Evolutionary conservation across 2,888 invertebrate genomes (phyloP), one percentile per base, ranked within the genome.

Genomic region (Psococerastis gibbosa): DNA sequence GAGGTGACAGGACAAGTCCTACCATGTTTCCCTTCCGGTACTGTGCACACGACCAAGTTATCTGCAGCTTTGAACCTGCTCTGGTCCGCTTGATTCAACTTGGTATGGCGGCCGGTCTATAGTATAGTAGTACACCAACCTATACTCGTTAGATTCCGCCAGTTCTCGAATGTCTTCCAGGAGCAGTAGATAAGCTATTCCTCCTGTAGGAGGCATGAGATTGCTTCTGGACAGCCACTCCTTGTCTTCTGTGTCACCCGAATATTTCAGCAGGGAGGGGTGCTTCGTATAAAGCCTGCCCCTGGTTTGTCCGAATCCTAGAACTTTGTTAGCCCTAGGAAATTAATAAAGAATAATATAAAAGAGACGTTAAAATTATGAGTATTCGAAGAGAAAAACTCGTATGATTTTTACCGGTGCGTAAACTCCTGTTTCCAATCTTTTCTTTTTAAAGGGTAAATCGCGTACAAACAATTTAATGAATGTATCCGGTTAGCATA

Each of bases 171-270:
- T 78, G 54, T 84, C 84, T 54, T 81, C 78, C 46, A 82, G 61
- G 15, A 83, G 69, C 70, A 84, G 71, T 49, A 84, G 70, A 54
- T 81, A 82, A 2, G 81, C 80, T 61, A 78, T 78, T 3, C 81
- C 81, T 1, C 81, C 80, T 44, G 78, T 78, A 23, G 79, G 76
- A 47, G 81, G 79, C 61, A 79, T 80, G 47, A 79, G 62, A 54
- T 77, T 77, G 53, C 79, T 75, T 48, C 75, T 76, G 34, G 77
- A 73, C 42, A 84, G 67, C 82, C 82, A 83, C 54, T 80, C 78
- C 55, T 82, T 81, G 56, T 84, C 84, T 48, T 78, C 77, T 43
- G 75, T 74, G 55, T 84, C 84, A 3, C 81, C 80, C 17, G 77
- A 75, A 59, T 83, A 84, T 56, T 79, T 68, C 42, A 81, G 72